Conservation (phyloP, 2,797 vertebrate genomes). For the Hippocampus kuda region DNA sequence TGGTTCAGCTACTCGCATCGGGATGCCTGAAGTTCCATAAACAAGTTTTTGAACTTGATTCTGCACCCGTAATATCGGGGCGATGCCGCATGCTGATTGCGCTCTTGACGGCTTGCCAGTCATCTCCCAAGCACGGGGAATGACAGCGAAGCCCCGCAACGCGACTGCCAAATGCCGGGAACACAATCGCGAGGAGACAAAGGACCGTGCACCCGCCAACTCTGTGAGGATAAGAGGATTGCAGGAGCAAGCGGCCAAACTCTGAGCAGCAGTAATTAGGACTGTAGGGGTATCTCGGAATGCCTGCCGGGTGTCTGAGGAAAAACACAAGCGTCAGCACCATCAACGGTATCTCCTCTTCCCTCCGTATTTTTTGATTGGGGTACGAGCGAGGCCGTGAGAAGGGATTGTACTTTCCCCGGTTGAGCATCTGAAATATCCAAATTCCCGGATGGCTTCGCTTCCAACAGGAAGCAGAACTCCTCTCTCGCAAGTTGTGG, state of each 20-base stretch:
- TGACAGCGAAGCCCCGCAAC: constrained; percentile 26
- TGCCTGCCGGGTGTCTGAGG: constrained; percentile 47
- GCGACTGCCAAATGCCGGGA: constrained; percentile 43
- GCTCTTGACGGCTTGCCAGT: constrained; percentile 24
- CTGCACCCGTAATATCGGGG: constrained; percentile 24
- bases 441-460: background rate
- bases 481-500: background rate
- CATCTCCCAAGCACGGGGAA: constrained; percentile 17
- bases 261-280: constrained; percentile 44
- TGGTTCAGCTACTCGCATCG: no score
- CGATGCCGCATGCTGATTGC: constrained; percentile 17
- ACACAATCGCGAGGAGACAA: constrained; percentile 57
- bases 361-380: constrained; percentile 63
- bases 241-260: constrained; percentile 38
- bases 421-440: background rate
- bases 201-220: constrained; percentile 51
- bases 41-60: constrained; percentile 23
- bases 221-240: constrained; percentile 56
- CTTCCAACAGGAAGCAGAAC: background rate
- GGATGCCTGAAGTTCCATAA: background rate
- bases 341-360: constrained; percentile 59
- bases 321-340: constrained; percentile 49
- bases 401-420: background rate
- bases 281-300: constrained; percentile 47
- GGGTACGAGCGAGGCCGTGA: constrained; percentile 32